phyloP scores from a whole-genome alignment of 92 coral and sea anemone species.

The Palythoa caribaeorum region DNA sequence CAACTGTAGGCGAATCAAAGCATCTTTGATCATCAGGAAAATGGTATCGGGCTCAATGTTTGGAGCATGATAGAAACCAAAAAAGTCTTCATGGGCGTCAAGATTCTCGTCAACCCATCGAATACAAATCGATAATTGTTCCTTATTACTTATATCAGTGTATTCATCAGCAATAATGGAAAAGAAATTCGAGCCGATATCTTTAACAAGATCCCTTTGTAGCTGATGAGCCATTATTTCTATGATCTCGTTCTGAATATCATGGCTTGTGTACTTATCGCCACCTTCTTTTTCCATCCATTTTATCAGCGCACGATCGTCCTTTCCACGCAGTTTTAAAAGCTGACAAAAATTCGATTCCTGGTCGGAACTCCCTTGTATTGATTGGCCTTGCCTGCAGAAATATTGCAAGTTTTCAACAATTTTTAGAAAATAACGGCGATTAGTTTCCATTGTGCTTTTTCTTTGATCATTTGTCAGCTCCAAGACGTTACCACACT shows the following conservation, averaged over 20 bases:
- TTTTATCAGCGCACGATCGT: slow-evolving; percentile 52
- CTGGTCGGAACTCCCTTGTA: slow-evolving; percentile 46
- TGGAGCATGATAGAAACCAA: slow-evolving; percentile 46
- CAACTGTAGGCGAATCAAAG: slow-evolving; percentile 50
- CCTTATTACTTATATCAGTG: too few relatives aligned
- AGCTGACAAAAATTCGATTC: slow-evolving; percentile 62
- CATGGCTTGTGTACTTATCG: slow-evolving; percentile 17
- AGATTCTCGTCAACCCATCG: slow-evolving; percentile 64
- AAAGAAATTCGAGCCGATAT: slow-evolving; percentile 55
- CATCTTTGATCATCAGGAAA: slow-evolving; percentile 50
- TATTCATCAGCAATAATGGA: slow-evolving; percentile 33
- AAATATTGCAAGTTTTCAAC: slow-evolving; percentile 62
- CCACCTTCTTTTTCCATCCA: slow-evolving; percentile 61
- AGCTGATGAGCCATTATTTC: slow-evolving; percentile 61
- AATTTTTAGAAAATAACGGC: slow-evolving; percentile 51
- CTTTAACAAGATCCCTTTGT: slow-evolving; percentile 48
- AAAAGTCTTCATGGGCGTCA: slow-evolving; percentile 63
- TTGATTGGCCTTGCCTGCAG: slow-evolving; percentile 56
- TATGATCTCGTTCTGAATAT: slow-evolving; percentile 41
- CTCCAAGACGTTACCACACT: slow-evolving; percentile 54
- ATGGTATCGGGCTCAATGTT: slow-evolving; percentile 46
- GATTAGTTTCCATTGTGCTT: slow-evolving; percentile 60
- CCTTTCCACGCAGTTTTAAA: slow-evolving; percentile 60
- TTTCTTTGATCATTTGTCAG: slow-evolving; percentile 40
- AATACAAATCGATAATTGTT: slow-evolving; percentile 44